Base-by-base conservation (phyloP, 2,113 vertebrate genomes). In the Notarius lentiginosus region DNA sequence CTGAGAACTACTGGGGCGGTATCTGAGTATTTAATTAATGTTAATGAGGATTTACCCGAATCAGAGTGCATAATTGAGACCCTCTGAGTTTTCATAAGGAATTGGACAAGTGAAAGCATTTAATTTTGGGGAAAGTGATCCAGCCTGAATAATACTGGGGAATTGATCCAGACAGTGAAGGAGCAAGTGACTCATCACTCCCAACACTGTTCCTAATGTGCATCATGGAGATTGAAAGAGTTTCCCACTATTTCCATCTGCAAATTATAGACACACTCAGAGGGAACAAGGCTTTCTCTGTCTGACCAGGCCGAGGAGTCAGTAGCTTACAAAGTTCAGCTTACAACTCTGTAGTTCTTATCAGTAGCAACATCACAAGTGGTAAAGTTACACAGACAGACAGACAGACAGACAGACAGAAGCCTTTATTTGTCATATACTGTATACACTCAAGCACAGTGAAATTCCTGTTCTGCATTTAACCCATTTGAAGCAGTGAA, bases 111-210 rank as follows among this genome's bases (percentile, higher is more conserved):
- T 80, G 30, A 12, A 20, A 34, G 55, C 27, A 80, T 41, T 80
- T 60, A 34, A 41, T 80, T 60, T 60, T 0, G 79, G 79, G 27
- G 56, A 22, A 80, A 80, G 7, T 80, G 79, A 82, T 82, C 81
- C 68, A 63, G 56, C 30, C 47, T 60, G 27, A 70, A 47, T 41
- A 41, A 84, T 72, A 79, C 22, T 82, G 68, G 51, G 87, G 34
- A 82, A 82, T 30, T 82, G 58, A 72, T 75, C 60, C 60, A 61
- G 30, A 58, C 73, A 66, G 60, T 56, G 58, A 41, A 68, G 61
- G 70, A 12, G 82, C 82, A 83, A 22, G 84, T 88, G 87, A 88
- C 68, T 88, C 87, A 88, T 80, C 72, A 18, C 53, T 65, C 79
- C 51, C 56, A 53, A 87, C 80, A 63, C 79, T 61, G 84, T 58